These are phyloP conservation scores for Betta splendens DNA, from an alignment of 2,797 vertebrate genomes.

Conservation along the genomic window DNA sequence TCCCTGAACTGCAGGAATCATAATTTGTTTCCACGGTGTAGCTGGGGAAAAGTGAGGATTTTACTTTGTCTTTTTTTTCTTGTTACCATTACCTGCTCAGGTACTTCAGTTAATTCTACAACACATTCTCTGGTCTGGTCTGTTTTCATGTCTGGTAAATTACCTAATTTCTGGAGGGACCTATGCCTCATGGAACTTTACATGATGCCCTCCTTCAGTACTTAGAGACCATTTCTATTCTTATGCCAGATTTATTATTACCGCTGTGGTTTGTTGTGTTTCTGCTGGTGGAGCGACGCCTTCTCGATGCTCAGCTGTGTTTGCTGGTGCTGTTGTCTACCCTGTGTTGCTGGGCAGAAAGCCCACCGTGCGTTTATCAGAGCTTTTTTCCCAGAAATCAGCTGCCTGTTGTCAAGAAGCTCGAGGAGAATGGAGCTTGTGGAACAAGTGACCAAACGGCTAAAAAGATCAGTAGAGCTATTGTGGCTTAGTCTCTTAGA, in stretches of 20 bases:
- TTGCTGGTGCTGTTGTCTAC: too few species aligned
- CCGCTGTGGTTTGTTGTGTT: too few species aligned
- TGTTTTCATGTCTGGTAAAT: neutral
- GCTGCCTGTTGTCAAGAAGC: neutral
- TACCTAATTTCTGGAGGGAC: too few species aligned
- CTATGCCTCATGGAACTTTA: too few species aligned
- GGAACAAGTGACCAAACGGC: neutral
- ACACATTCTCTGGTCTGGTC: neutral
- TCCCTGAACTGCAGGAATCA: slow-evolving; percentile 23
- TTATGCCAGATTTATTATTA: too few species aligned
- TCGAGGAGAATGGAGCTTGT: neutral
- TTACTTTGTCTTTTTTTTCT: slow-evolving; percentile 3
- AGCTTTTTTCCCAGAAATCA: neutral
- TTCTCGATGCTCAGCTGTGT: neutral
- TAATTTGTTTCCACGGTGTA: slow-evolving; percentile 25
- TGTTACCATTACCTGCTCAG: neutral
- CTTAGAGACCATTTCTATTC: too few species aligned
- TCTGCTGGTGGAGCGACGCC: too few species aligned
- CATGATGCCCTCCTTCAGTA: too few species aligned
- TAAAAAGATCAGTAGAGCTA: neutral
- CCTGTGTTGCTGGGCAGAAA: neutral
- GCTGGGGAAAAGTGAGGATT: slow-evolving; percentile 2
- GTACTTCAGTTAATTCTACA: slow-evolving; percentile 4
- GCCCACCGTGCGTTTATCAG: too few species aligned
- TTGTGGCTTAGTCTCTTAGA: neutral